Percentiles rank a stretch among this genome's conserved stretches.
phyloP scores from a whole-genome alignment of 2,888 invertebrate genomes.

The Parnassius apollo region DNA sequence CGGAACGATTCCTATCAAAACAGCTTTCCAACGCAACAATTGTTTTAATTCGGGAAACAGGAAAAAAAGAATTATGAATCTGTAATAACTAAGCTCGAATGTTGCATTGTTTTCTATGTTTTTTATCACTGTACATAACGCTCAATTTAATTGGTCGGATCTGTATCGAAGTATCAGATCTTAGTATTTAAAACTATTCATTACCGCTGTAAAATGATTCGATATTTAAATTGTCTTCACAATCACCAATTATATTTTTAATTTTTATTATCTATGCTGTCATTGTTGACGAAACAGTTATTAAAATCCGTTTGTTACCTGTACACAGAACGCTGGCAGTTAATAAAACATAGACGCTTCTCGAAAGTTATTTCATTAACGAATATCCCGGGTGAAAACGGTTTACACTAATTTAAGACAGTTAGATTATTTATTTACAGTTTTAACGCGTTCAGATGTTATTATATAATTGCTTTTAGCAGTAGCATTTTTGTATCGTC shows the following conservation, averaged over 20 bases:
- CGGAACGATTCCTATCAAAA: slow-evolving; percentile 60
- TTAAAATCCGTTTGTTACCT: slow-evolving; percentile 2
- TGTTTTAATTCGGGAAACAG: slow-evolving; percentile 66
- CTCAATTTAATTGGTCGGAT: slow-evolving; percentile 54
- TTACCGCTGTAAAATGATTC: neutral
- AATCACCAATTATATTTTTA: slow-evolving; percentile 2
- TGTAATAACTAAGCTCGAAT: slow-evolving; percentile 65
- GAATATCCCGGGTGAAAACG: slow-evolving; percentile 1
- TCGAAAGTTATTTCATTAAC: slow-evolving; percentile 8
- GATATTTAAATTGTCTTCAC: slow-evolving; percentile 1
- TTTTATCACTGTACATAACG: slow-evolving; percentile 46
- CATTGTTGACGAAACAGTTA: neutral
- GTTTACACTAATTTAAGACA: slow-evolving; percentile 1
- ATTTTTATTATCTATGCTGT: slow-evolving; percentile 5
- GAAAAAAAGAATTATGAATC: slow-evolving; percentile 70
- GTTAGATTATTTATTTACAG: slow-evolving; percentile 7
- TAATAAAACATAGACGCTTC: slow-evolving; percentile 2
- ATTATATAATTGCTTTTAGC: slow-evolving; percentile 8
- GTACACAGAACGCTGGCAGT: neutral
- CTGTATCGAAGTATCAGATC: slow-evolving; percentile 22
- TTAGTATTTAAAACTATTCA: slow-evolving; percentile 9
- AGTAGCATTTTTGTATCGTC: slow-evolving; percentile 11
- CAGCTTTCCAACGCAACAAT: slow-evolving; percentile 52
- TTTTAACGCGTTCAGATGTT: slow-evolving; percentile 16
- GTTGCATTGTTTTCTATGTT: slow-evolving; percentile 56